A percentile compares a stretch with the other conserved stretches of the same genome.
These are phyloP conservation scores for Trogon surrucura DNA, from an alignment of 2,113 vertebrate genomes.

Conservation along the genomic window DNA sequence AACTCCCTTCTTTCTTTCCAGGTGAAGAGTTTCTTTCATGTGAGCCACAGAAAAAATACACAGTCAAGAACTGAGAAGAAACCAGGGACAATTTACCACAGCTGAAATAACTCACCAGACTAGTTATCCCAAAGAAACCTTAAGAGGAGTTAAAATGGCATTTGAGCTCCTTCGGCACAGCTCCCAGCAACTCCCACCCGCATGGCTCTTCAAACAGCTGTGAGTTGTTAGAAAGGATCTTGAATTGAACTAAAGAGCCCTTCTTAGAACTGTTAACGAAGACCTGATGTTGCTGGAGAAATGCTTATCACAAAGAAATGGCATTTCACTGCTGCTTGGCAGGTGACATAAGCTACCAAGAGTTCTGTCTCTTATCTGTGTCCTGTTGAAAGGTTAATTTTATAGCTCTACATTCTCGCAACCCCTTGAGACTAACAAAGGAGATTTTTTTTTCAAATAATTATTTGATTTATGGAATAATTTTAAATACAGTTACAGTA, in stretches of 20 bases:
- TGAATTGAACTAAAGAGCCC: neutral
- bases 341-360: neutral
- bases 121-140: neutral
- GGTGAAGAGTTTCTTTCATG: neutral
- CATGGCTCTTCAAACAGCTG: constrained; percentile 44
- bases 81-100: neutral
- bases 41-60: neutral
- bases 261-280: constrained; percentile 38
- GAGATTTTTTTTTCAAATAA: neutral
- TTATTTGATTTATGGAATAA: neutral
- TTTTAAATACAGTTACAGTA: neutral
- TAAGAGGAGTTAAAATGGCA: neutral
- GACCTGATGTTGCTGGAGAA: constrained; percentile 30
- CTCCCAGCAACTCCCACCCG: neutral
- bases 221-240: constrained; percentile 41
- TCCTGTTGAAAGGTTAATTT: constrained; percentile 34
- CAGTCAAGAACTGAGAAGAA: neutral
- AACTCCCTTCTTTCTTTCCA: neutral
- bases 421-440: constrained; percentile 3
- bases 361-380: neutral
- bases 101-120: neutral
- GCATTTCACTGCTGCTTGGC: neutral
- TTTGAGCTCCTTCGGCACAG: neutral
- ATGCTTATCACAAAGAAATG: neutral
- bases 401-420: neutral